These are phyloP conservation scores for Gambusia yucatana DNA, from an alignment of 2,797 vertebrate species.

Conservation along the genomic window DNA sequence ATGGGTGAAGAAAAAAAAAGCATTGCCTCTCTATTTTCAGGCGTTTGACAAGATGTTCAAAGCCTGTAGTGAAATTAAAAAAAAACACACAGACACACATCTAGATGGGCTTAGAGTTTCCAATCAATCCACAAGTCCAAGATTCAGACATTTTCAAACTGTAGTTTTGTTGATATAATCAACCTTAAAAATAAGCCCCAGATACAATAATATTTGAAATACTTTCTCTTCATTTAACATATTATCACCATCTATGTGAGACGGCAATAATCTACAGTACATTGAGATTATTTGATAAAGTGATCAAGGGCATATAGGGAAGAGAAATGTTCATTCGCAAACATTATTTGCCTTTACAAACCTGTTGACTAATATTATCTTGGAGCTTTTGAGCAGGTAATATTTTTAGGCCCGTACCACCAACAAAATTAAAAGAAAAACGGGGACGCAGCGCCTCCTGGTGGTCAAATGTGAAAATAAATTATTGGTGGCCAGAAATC, in stretches of 20 bases:
- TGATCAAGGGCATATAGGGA: background rate
- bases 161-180: background rate
- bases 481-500: background rate
- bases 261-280: background rate
- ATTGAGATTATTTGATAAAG: background rate
- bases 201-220: background rate
- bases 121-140: background rate
- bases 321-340: background rate
- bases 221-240: constrained; percentile 8
- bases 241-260: constrained; percentile 45
- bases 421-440: background rate
- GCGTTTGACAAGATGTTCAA: constrained; percentile 17
- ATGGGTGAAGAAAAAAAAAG: constrained; percentile 24
- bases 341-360: background rate
- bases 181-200: background rate
- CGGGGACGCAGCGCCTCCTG: background rate
- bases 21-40: background rate
- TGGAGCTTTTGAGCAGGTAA: background rate
- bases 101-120: background rate
- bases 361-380: background rate
- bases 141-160: background rate
- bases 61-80: constrained; percentile 3
- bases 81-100: constrained; percentile 8
- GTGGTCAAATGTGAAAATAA: background rate
- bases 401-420: background rate